phyloP scores from a whole-genome alignment of 2,888 invertebrate species.

The Cryptus armator region DNA sequence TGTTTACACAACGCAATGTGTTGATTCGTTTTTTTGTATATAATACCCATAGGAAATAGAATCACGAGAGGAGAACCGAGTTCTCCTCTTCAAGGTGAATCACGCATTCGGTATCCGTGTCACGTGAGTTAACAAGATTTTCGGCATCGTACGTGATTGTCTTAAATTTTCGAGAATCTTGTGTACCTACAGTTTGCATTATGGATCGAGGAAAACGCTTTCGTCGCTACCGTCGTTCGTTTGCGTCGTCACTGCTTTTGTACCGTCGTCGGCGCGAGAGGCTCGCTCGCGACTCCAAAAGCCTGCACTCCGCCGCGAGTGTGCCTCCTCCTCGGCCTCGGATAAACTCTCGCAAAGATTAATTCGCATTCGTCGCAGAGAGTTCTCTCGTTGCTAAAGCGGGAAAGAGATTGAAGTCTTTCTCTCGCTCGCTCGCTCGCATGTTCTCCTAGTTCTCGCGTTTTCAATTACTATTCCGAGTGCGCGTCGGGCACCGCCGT shows the following conservation, averaged over 20 bases:
- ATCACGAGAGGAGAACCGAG: not conserved
- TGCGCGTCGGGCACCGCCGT: slow-evolving; percentile 31
- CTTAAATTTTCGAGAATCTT: not conserved
- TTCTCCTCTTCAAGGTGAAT: not conserved
- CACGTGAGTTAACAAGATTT: slow-evolving; percentile 16
- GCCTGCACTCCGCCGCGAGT: not conserved
- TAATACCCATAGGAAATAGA: no score
- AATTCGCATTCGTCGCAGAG: slow-evolving; percentile 60
- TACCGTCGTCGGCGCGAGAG: not conserved
- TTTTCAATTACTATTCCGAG: slow-evolving; percentile 61
- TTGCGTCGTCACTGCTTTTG: not conserved
- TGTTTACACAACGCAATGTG: no score
- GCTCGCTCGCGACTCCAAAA: not conserved
- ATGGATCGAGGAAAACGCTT: not conserved
- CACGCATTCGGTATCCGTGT: not conserved
- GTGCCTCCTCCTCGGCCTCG: slow-evolving; percentile 3
- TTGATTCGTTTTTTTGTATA: no score
- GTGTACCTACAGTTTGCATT: not conserved
- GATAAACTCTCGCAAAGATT: slow-evolving; percentile 50
- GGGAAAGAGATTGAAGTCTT: slow-evolving; percentile 21
- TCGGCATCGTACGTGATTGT: slow-evolving; percentile 10
- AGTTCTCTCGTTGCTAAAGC: slow-evolving; percentile 12
- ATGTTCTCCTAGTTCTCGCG: not conserved
- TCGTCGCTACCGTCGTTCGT: not conserved
- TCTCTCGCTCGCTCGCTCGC: slow-evolving; percentile 28